Evolutionary conservation across 2,888 invertebrate species (phyloP), one percentile per base, ranked within the genome.

Genomic region (Carcina quercana): DNA sequence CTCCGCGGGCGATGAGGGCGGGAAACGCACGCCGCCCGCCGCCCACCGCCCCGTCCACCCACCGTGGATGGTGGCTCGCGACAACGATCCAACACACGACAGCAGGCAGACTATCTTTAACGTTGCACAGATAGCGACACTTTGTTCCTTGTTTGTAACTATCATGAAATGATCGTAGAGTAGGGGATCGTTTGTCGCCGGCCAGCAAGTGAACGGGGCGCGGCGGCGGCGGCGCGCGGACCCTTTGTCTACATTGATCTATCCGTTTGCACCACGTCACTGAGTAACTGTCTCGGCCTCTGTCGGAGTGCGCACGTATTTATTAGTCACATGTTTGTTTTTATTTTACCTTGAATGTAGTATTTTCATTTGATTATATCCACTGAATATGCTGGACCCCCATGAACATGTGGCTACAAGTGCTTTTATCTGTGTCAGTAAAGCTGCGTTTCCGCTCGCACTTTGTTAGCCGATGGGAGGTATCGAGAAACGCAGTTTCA

Each of bases 261-360:
- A n/a, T n/a, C n/a, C n/a, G n/a, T n/a, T n/a, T n/a, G n/a, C n/a
- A n/a, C n/a, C n/a, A n/a, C n/a, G n/a, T n/a, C n/a, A n/a, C n/a
- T n/a, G n/a, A n/a, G n/a, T n/a, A n/a, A n/a, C n/a, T 40, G 30
- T 25, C 28, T 33, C 42, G 35, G 38, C 42, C 38, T 53, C 47
- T 61, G 25, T 7, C 13, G 70, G 78, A 75, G 78, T 75, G 79
- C 78, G 78, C 76, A 73, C 72, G 63, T 71, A 60, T 69, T 37
- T 65, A 58, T 78, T 80, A 80, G 82, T 82, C 80, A 82, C 82
- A 82, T 80, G 82, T 82, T 82, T 79, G 68, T 68, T 74, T 65
- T 58, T 47, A 53, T 59, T 59, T 62, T 57, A 40, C 46, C 55
- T 53, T 53, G 46, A 53, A 47, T 52, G 58, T 53, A 58, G 51